These are phyloP conservation scores for Trachemys scripta DNA, from an alignment of 2,113 vertebrate genomes.

Conservation along the genomic window DNA sequence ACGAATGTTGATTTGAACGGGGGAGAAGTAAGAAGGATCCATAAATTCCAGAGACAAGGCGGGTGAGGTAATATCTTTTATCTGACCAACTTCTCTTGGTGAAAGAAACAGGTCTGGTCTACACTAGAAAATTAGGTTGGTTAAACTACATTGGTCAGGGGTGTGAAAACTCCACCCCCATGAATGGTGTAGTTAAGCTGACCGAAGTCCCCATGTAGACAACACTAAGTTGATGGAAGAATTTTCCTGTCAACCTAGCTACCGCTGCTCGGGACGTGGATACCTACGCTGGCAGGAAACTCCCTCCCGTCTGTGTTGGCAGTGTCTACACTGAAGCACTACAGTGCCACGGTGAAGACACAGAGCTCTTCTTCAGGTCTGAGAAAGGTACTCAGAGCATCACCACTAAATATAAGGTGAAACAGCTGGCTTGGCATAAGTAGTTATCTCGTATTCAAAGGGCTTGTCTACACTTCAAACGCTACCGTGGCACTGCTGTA, in stretches of 20 bases:
- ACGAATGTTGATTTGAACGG: background rate
- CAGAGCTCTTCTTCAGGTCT: no score
- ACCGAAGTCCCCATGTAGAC: background rate
- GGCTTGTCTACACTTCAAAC: no score
- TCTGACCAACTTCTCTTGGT: no score
- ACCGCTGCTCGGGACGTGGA: fast-evolving
- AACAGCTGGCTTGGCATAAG: background rate
- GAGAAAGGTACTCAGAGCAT: background rate
- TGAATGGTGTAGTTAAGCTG: no score
- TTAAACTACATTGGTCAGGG: background rate
- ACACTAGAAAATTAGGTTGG: background rate
- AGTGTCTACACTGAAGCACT: background rate
- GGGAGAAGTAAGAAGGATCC: background rate
- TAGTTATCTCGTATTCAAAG: background rate
- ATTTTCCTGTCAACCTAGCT: background rate
- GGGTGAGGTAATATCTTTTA: background rate
- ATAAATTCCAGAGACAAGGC: background rate
- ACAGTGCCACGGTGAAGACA: background rate
- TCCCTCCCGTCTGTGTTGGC: no score
- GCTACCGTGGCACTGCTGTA: no score
- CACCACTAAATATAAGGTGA: background rate
- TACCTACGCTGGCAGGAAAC: background rate
- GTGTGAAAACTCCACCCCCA: background rate
- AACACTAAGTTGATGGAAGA: background rate
- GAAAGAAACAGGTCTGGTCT: background rate